A percentile compares a stretch with the other conserved stretches of the same genome.
Conservation (phyloP, 2,888 invertebrate genomes). For the Drosophila acutilabella region DNA sequence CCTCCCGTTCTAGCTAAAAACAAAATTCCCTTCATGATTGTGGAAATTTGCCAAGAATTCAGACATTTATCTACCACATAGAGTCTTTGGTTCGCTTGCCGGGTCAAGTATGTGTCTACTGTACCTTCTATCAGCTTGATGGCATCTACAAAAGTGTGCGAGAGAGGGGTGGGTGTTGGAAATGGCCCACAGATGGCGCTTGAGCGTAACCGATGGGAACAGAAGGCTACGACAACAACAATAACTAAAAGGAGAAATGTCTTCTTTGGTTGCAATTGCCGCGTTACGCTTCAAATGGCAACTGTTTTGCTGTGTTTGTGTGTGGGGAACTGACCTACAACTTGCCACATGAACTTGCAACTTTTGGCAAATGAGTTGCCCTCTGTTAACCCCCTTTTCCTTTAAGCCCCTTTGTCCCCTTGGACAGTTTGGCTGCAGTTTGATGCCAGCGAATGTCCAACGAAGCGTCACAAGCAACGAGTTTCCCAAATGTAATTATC, state of each 20-base stretch:
- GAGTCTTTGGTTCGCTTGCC: slow-evolving; percentile 12
- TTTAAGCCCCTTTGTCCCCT: not conserved
- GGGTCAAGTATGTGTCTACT: slow-evolving; percentile 28
- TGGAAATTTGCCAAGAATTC: slow-evolving; percentile 21
- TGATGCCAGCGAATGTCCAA: slow-evolving; percentile 45
- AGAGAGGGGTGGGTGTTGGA: not conserved
- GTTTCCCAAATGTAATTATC: slow-evolving; percentile 59
- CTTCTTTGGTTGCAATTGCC: slow-evolving; percentile 52
- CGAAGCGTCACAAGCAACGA: slow-evolving; percentile 52
- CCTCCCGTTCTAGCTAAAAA: not conserved
- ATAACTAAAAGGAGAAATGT: slow-evolving; percentile 35
- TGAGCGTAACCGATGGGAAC: slow-evolving; percentile 52
- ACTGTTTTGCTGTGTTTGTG: slow-evolving; percentile 10
- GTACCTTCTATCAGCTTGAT: slow-evolving; percentile 30
- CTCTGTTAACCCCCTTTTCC: not conserved
- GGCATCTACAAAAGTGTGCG: slow-evolving; percentile 18
- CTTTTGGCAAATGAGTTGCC: slow-evolving; percentile 58
- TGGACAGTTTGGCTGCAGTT: slow-evolving; percentile 57
- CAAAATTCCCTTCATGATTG: slow-evolving; percentile 1
- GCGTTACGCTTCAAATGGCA: slow-evolving; percentile 60
- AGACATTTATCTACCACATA: slow-evolving; percentile 21
- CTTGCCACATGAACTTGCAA: slow-evolving; percentile 61
- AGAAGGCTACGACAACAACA: slow-evolving; percentile 38
- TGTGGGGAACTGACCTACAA: slow-evolving; percentile 52
- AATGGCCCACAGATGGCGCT: slow-evolving; percentile 40